phyloP scores from a whole-genome alignment of 2,888 invertebrate genomes.

The Chrysomela aeneicollis region DNA sequence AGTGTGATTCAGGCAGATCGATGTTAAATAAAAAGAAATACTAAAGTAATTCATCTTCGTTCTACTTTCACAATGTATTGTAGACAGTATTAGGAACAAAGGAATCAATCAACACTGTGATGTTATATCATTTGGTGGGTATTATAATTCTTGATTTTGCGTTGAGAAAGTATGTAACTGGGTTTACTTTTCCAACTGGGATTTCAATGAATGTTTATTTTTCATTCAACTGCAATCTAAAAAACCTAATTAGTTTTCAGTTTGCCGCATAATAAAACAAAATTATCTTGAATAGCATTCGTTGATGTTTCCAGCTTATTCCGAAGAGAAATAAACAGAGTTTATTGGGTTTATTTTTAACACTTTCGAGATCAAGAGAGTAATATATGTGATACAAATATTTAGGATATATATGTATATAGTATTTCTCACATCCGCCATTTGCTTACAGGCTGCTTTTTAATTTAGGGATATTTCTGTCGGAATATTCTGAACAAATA shows the following conservation, averaged over 20 bases:
- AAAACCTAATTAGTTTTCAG: conserved; percentile 33
- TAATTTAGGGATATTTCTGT: conserved; percentile 13
- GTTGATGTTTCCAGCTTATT: conserved; percentile 53
- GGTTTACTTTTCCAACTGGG: conserved; percentile 10
- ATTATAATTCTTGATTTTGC: background rate
- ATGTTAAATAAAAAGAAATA: conserved; percentile 34
- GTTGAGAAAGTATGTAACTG: background rate
- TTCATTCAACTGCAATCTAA: conserved; percentile 27
- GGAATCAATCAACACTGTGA: too few relatives aligned
- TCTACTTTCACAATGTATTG: conserved; percentile 28
- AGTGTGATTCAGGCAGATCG: conserved; percentile 38
- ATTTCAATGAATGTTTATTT: conserved; percentile 28
- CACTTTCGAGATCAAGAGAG: conserved; percentile 38
- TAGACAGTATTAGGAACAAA: background rate
- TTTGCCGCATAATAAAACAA: conserved; percentile 32
- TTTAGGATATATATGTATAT: conserved; percentile 52
- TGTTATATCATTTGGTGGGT: too few relatives aligned
- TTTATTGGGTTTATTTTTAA: conserved; percentile 52
- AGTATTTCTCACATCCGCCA: conserved; percentile 55
- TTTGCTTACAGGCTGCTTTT: conserved; percentile 51
- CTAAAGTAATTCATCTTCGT: conserved; percentile 34
- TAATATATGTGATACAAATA: conserved; percentile 54
- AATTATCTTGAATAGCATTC: conserved; percentile 32
- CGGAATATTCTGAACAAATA: conserved; percentile 5
- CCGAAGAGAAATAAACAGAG: conserved; percentile 55